Base-by-base conservation (phyloP, 2,113 vertebrate genomes). In the Cololabis saira region DNA sequence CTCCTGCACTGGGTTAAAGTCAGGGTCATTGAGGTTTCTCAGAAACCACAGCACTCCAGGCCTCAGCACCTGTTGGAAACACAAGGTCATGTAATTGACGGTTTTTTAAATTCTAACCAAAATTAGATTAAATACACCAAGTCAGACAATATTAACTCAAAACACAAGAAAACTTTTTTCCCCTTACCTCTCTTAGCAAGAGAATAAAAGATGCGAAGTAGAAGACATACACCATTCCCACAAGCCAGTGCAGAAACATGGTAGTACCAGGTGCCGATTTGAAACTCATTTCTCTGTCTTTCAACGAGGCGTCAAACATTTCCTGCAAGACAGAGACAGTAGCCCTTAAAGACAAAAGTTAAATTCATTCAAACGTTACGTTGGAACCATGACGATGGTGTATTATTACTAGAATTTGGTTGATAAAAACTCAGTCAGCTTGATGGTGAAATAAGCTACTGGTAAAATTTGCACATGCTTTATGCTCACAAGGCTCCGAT, bases 141-240 rank as follows among this genome's bases (percentile, higher is more conserved):
- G 24, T 44, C 17, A 33, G 42, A 18, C n/a, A 12, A 40, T 30
- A 4, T 30, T 43, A 17, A 33, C 16, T 45, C 30, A 44, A 51
- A 43, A 24, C 9, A 51, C 13, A 18, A 11, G 17, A 10, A 16
- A 16, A 4, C 10, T 45, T 7, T 22, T 10, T 22, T 40, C 14
- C 13, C 43, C 27, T 64, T 49, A 98, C 98, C 95, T 99, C 98
- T 94, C 98, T 92, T 67, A 99, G 93, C 1, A 99, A 81, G 48
- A 99, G 96, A 70, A 99, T 99, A 89, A 99, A 99, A 54, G 98
- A 99, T 41, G 98, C 98, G 47, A 99, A 99, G 89, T 99, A 99
- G 89, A 99, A 99, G 78, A 99, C 98, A 0, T 99, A 99, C 12
- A 99, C 98, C 98, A 99, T 99, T 55, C 98, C 98, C 67, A 99